Base-by-base conservation (phyloP, 1,140 invertebrate genomes). In the Choristoneura fumiferana region DNA sequence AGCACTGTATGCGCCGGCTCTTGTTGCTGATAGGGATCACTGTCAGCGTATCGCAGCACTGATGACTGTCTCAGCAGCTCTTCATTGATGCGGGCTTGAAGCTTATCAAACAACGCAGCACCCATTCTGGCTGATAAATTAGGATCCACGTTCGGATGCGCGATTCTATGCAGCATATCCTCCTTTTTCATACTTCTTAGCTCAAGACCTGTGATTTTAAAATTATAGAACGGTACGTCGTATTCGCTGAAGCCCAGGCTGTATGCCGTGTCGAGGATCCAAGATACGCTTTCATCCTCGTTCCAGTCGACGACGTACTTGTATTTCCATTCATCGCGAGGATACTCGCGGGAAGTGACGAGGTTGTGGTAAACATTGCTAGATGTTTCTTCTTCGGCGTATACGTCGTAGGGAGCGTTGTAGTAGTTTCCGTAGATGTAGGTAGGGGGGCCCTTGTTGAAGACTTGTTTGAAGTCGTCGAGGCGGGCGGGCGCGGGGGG, bases 251-350 rank as follows among this genome's bases (percentile, higher is more conserved):
- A 89, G 64, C 63, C 90, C 78, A 68, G 86, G 65, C 45, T 73
- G 66, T 53, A 87, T 66, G 9, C 88, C 0, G 90, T 89, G 29
- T 87, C 90, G 57, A 91, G 83, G 17, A 92, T 65, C 91, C 91
- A 92, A 49, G 87, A 87, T 45, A 90, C 86, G n/a, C 91, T 91
- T 64, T 92, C 91, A 14, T 91, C 89, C 52, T 90, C 88, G 59
- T 72, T 89, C 91, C 91, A 92, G 12, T 90, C 78, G 56, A 73
- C 74, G 36, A 92, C 80, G 12, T 84, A 76, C 62, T 91, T 92
- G 22, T 84, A 81, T 40, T 80, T 82, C 91, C 91, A 92, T 4
- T 88, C 87, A 10, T 90, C 88, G 8, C 73, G 66, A 43, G 71
- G 73, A 61, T 76, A 79, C 33, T 87, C 82, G 12, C 76, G 60